Percentiles rank a stretch among this genome's conserved stretches.
These are phyloP conservation scores for Nomada ferruginata DNA, from an alignment of 2,888 invertebrate genomes.

Conservation along the genomic window DNA sequence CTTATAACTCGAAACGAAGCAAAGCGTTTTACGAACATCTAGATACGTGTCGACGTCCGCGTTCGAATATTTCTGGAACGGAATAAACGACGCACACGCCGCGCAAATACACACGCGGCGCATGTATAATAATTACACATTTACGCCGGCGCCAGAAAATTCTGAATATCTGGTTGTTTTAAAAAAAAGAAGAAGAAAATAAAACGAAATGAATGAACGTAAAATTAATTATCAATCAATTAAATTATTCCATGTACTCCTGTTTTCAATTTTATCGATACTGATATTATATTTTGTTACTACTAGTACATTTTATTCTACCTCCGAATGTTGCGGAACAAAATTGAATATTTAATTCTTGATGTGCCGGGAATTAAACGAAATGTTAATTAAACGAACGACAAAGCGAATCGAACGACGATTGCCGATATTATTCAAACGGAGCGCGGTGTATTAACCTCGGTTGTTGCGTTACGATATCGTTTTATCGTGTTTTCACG, in stretches of 20 bases:
- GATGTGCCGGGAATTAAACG: too few species aligned
- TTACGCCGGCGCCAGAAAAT: too few species aligned
- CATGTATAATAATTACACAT: neutral
- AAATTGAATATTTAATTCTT: too few species aligned
- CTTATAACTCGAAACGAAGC: neutral
- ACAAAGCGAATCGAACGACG: conserved; percentile 16
- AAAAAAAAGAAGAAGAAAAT: too few species aligned
- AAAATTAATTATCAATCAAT: too few species aligned
- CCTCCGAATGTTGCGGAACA: too few species aligned
- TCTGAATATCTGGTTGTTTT: too few species aligned
- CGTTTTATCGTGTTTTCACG: neutral
- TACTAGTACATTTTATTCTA: too few species aligned
- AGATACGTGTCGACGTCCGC: conserved; percentile 47
- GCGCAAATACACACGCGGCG: neutral
- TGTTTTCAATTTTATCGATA: too few species aligned
- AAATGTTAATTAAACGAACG: conserved; percentile 21
- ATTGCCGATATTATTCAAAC: conserved; percentile 25
- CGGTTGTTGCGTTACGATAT: conserved; percentile 32
- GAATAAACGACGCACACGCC: conserved; percentile 41
- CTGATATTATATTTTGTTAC: too few species aligned
- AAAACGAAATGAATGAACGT: too few species aligned
- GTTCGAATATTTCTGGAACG: conserved; percentile 56
- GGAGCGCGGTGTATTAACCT: conserved; percentile 32
- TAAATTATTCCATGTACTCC: too few species aligned
- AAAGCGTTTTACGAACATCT: conserved; percentile 24